Evolutionary conservation across 2,888 invertebrate genomes (phyloP).

Genomic region (Aphelenchoides bicaudatus): DNA sequence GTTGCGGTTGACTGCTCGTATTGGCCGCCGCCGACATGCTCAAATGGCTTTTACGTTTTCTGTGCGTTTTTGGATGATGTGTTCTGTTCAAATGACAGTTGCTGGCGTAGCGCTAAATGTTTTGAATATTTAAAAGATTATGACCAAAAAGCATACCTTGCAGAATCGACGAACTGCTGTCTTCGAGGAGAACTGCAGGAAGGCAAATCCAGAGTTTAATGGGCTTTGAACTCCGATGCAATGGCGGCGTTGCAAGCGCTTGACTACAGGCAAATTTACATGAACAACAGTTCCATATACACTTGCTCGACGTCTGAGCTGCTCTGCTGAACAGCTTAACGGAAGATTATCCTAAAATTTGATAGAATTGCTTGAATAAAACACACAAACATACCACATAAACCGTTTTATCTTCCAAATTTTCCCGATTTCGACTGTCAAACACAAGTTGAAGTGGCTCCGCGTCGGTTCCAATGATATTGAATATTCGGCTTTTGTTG

Average conservation of each 20-base stretch:
- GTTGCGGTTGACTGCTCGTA: background rate
- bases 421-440: constrained; percentile 11
- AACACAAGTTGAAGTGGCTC: constrained; percentile 24
- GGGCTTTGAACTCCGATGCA: constrained; percentile 13
- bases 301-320: constrained; percentile 24
- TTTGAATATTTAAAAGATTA: constrained; percentile 7
- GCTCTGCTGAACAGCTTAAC: constrained; percentile 22
- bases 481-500: constrained; percentile 33
- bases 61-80: constrained; percentile 26
- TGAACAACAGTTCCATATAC: constrained; percentile 33
- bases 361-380: constrained; percentile 12
- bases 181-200: constrained; percentile 34
- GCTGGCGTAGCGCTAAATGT: constrained; percentile 30
- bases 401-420: constrained; percentile 32
- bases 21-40: background rate
- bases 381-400: constrained; percentile 34
- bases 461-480: constrained; percentile 20
- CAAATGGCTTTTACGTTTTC: constrained; percentile 18
- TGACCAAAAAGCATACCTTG: constrained; percentile 30
- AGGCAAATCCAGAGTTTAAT: constrained; percentile 33
- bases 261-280: constrained; percentile 26
- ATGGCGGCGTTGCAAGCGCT: constrained; percentile 24
- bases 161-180: constrained; percentile 36
- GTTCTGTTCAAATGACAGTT: constrained; percentile 33
- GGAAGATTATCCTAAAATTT: constrained; percentile 33